Evolutionary conservation across 2,797 vertebrate species (phyloP).

Genomic region (Philypnodon macrostomus): DNA sequence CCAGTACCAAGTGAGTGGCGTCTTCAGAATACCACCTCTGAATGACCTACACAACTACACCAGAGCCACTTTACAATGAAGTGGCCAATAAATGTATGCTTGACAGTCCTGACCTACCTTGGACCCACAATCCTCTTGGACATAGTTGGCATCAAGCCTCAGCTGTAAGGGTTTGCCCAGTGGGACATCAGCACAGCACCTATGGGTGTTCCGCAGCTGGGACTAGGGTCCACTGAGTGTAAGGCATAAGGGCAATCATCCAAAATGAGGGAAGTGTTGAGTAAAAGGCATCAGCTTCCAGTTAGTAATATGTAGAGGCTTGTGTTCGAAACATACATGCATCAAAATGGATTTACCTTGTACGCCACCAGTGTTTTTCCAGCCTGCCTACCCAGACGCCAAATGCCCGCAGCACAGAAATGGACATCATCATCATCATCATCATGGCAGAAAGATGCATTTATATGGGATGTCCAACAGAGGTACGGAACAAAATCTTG

Average conservation of each 20-base stretch:
- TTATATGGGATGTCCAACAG: constrained; percentile 21
- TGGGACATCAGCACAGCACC: constrained; percentile 20
- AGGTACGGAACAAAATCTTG: constrained; percentile 39
- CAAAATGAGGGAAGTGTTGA: constrained; percentile 10
- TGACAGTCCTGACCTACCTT: constrained; percentile 11
- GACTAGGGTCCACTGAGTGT: constrained; percentile 39
- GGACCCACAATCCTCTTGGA: constrained; percentile 17
- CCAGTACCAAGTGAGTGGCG: too few relatives aligned
- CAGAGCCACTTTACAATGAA: too few relatives aligned
- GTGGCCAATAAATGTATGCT: not conserved
- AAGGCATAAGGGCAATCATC: constrained; percentile 19
- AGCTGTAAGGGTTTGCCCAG: constrained; percentile 39
- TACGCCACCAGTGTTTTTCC: constrained; percentile 77
- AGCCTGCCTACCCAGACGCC: constrained; percentile 57
- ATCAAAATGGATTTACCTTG: constrained; percentile 44
- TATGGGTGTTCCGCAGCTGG: constrained; percentile 41
- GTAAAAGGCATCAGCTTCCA: constrained; percentile 5
- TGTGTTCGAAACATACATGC: constrained; percentile 8
- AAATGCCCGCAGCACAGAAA: constrained; percentile 28
- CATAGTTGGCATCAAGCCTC: constrained; percentile 22
- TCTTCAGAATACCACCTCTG: too few relatives aligned
- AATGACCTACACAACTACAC: too few relatives aligned
- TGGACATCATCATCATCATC: constrained; percentile 27
- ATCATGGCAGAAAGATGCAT: constrained; percentile 31
- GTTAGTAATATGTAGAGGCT: constrained; percentile 5